Evolutionary conservation across 2,797 vertebrate species (phyloP).

Genomic region (Cercopithecus mitis): DNA sequence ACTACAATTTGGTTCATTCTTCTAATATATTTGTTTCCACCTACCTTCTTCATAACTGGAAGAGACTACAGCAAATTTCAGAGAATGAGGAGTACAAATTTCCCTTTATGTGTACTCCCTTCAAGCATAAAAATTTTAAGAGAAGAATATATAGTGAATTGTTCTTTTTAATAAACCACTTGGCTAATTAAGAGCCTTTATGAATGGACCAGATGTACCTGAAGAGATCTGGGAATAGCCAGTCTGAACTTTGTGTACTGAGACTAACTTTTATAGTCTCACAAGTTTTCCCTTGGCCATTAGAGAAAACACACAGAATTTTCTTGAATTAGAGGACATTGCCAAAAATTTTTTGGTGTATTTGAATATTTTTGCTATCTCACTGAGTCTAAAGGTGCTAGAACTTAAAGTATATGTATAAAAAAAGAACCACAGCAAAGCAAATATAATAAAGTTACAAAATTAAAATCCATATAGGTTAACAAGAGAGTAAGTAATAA

Average conservation of each 20-base stretch:
- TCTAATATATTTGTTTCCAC: not conserved
- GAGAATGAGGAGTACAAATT: not conserved
- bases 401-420: no score
- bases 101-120: not conserved
- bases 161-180: not conserved
- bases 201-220: not conserved
- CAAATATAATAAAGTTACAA: not conserved
- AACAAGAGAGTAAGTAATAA: not conserved
- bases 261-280: slow-evolving; percentile 8
- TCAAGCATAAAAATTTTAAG: not conserved
- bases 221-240: not conserved
- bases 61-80: not conserved
- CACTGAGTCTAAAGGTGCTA: not conserved
- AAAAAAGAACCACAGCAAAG: not conserved
- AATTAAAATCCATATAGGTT: not conserved
- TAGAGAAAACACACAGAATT: not conserved
- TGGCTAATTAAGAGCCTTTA: not conserved
- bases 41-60: slow-evolving; percentile 59
- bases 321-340: not conserved
- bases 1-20: not conserved
- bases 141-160: not conserved
- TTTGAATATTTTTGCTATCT: not conserved
- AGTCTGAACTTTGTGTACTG: not conserved
- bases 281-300: slow-evolving; percentile 19
- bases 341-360: not conserved